Evolutionary conservation across 2,888 invertebrate species (phyloP), one percentile per base, ranked within the genome.

Genomic region (Athalia rosae): DNA sequence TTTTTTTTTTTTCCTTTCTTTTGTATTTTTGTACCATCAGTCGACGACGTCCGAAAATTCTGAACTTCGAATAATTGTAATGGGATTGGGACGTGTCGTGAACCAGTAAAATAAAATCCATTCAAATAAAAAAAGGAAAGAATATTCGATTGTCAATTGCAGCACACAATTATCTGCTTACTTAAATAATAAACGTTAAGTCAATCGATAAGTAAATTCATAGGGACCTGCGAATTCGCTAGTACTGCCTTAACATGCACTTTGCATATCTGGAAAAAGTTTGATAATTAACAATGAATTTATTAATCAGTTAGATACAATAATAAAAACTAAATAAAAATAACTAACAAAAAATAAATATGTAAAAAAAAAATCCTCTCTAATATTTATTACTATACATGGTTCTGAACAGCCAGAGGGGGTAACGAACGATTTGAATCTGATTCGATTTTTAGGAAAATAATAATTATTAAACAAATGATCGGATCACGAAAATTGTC

Each of bases 181-280:
- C 45, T n/a, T 47, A n/a, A 45, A 58, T 58, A 58, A 13, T 28
- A 58, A 58, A 71, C 8, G 43, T 71, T 45, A 58, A 71, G 43
- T 48, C 59, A 62, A 74, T 61, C 28, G 61, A 74, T 74, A 59
- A 59, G 74, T 74, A 74, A 74, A 50, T 74, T 71, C 71, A 71
- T 61, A 74, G 74, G 74, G 74, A 74, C 74, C 74, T 74, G 74
- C 74, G 74, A 61, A 74, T 48, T 74, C 59, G 61, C 61, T 61
- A 62, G 62, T 74, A 74, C 74, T 74, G 74, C 74, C 74, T 74
- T 74, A 74, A 74, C 74, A 74, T 74, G 74, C 74, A 62, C 61
- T 59, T 61, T 74, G 74, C 74, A 74, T 74, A 74, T 74, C 74
- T 74, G 71, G 71, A 71, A 71, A 64, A 56, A 58, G 71, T 71